Conservation (phyloP, 2,797 vertebrate species). For the Nothura maculosa region DNA sequence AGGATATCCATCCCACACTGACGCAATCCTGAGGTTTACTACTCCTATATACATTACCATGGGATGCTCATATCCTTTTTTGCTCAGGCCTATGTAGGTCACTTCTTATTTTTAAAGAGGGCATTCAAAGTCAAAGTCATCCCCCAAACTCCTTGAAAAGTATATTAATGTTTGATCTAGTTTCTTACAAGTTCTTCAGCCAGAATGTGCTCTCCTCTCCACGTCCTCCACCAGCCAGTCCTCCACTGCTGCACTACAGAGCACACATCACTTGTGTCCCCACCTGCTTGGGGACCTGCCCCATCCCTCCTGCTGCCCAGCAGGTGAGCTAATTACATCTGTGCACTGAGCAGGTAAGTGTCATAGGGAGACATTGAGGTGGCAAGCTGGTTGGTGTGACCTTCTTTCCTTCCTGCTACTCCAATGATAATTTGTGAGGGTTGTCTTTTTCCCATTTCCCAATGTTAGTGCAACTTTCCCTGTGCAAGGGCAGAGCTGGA, state of each 20-base stretch:
- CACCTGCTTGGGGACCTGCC: background rate
- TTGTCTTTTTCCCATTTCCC: background rate
- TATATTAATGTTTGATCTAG: constrained; percentile 8
- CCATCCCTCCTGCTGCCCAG: background rate
- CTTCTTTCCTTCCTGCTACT: background rate
- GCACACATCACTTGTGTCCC: background rate
- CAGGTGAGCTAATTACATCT: background rate
- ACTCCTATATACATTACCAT: constrained; percentile 31
- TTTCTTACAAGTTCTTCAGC: background rate
- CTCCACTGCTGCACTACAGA: background rate
- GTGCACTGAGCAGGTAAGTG: background rate
- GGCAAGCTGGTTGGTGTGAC: background rate
- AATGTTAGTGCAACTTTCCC: background rate
- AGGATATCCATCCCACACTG: constrained; percentile 13
- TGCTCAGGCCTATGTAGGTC: constrained; percentile 43
- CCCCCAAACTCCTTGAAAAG: constrained; percentile 39
- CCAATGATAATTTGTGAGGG: background rate
- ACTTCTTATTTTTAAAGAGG: constrained; percentile 59
- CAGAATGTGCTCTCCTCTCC: background rate
- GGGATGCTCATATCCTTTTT: constrained; percentile 19
- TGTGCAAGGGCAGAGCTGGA: background rate
- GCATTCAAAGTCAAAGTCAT: constrained; percentile 48
- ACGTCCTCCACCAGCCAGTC: background rate
- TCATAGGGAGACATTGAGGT: background rate
- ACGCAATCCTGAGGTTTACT: constrained; percentile 41